Evolutionary conservation across 2,113 vertebrate species (phyloP).

Genomic region (Phalacrocorax carbo): DNA sequence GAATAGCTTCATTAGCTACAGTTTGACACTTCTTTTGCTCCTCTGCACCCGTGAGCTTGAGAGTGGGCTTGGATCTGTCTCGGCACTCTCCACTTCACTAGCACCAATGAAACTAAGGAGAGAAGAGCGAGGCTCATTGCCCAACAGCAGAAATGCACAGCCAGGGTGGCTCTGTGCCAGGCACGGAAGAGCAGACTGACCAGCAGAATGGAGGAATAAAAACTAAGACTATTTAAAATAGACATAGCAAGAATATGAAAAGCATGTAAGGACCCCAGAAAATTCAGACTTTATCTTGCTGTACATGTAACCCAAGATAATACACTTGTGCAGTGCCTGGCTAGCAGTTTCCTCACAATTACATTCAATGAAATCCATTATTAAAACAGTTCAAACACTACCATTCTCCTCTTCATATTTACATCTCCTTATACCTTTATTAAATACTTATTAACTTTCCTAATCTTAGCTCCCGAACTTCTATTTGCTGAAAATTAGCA

Average conservation of each 20-base stretch:
- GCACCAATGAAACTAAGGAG: neutral
- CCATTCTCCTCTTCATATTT: constrained; percentile 9
- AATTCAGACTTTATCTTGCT: neutral
- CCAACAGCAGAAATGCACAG: neutral
- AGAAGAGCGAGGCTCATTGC: neutral
- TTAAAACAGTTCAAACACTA: constrained; percentile 18
- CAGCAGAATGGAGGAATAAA: neutral
- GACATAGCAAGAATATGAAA: neutral
- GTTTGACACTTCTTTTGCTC: neutral
- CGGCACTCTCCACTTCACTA: neutral
- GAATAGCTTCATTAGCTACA: neutral
- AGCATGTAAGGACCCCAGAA: neutral
- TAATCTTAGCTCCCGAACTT: constrained; percentile 9
- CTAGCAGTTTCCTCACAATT: neutral
- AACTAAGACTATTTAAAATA: neutral
- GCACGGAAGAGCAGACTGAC: neutral
- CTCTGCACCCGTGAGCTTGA: neutral
- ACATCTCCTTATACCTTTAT: neutral
- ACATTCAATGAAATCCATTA: neutral
- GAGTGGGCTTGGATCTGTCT: neutral
- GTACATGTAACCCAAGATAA: neutral
- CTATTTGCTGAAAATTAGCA: constrained; percentile 38
- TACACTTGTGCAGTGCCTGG: neutral
- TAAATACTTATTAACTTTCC: constrained; percentile 15
- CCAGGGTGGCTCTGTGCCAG: neutral